Conservation (phyloP, 2,797 vertebrate genomes). For the Picus viridis region DNA sequence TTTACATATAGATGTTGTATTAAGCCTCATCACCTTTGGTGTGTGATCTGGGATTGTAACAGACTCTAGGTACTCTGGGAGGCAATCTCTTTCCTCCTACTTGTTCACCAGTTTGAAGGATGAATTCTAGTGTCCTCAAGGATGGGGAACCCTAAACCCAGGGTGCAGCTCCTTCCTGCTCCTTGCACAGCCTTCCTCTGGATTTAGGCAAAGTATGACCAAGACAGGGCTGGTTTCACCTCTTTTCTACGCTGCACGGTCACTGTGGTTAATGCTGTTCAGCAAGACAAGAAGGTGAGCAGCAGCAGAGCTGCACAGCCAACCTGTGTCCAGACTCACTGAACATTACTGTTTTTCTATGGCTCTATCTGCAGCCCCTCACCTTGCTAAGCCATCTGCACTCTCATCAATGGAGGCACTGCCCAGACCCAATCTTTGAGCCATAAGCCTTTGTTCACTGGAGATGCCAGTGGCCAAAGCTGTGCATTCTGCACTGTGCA, state of each 20-base stretch:
- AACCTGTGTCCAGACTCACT: not conserved
- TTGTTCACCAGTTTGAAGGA: not conserved
- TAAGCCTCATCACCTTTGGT: not conserved
- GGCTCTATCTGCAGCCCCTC: not conserved
- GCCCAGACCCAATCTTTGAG: not conserved
- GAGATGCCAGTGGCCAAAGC: not conserved
- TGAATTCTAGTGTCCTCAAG: not conserved
- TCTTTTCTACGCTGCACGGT: fast-evolving
- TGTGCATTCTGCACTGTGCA: fast-evolving
- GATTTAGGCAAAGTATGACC: not conserved
- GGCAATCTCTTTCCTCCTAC: not conserved
- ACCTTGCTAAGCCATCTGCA: not conserved
- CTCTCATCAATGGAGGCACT: not conserved
- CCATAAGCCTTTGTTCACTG: fast-evolving
- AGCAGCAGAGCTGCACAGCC: not conserved
- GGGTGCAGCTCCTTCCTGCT: not conserved
- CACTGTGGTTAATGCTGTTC: fast-evolving
- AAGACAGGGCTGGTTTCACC: not conserved
- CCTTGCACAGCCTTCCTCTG: not conserved
- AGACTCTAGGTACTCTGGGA: not conserved
- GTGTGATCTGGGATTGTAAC: not conserved
- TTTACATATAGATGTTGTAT: not conserved
- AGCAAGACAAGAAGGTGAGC: not conserved
- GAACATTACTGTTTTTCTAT: not conserved
- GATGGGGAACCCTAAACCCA: not conserved